Conservation (phyloP, 1,140 invertebrate species). For the Notospermus geniculatus region DNA sequence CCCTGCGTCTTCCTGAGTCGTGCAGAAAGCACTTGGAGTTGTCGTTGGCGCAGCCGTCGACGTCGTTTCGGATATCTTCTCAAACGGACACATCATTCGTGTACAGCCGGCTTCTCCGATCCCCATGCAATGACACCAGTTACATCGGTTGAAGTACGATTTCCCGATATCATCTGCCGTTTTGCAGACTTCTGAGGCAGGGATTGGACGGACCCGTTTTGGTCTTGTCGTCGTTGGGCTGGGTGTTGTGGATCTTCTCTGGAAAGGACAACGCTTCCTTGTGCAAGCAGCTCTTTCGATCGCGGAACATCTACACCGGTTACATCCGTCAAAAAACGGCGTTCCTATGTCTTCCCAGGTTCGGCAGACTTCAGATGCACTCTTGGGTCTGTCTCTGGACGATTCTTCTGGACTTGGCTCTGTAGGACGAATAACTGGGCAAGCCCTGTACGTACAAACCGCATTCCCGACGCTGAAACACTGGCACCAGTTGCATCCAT, state of each 20-base stretch:
- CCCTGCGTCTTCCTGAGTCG: too few species aligned
- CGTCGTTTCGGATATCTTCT: background rate
- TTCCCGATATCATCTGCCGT: background rate
- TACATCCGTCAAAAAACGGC: background rate
- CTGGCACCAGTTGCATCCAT: constrained; percentile 8
- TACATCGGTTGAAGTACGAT: background rate
- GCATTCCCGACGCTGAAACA: constrained; percentile 1
- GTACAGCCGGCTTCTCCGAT: background rate
- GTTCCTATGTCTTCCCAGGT: background rate
- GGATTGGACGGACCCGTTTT: background rate
- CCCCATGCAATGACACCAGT: constrained; percentile 5
- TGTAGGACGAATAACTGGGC: background rate
- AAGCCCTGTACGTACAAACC: background rate
- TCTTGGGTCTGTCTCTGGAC: background rate
- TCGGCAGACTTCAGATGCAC: background rate
- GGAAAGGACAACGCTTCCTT: background rate
- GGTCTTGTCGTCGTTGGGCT: background rate
- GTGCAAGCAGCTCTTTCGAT: background rate
- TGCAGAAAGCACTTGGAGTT: too few species aligned
- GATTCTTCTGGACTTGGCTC: background rate
- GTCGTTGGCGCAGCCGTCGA: too few species aligned
- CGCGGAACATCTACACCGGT: background rate
- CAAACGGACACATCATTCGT: constrained; percentile 14
- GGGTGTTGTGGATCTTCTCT: background rate
- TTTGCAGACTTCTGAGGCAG: background rate